A percentile compares a stretch with the other conserved stretches of the same genome.
phyloP scores from a whole-genome alignment of 2,797 vertebrate genomes.

The Leptatherina wallacei region DNA sequence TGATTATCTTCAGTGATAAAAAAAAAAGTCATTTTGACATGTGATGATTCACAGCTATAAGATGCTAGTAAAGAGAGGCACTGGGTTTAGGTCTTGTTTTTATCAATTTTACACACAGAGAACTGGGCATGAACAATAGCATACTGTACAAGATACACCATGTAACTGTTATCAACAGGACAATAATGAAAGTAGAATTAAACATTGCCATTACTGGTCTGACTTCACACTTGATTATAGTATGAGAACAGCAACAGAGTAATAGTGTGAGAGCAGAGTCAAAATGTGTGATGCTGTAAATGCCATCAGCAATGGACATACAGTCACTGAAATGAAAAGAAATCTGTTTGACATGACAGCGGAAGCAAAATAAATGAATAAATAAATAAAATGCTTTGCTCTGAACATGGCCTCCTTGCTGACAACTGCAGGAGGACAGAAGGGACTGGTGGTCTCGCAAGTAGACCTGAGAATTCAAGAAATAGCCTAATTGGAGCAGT shows the following conservation, averaged over 20 bases:
- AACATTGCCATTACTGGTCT: too few relatives aligned
- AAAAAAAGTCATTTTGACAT: neutral
- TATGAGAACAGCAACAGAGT: too few relatives aligned
- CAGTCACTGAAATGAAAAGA: neutral
- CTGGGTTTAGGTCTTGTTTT: neutral
- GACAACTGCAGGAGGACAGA: neutral
- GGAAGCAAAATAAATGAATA: neutral
- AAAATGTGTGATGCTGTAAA: neutral
- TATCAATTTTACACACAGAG: neutral
- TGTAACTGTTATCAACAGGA: neutral
- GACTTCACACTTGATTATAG: neutral
- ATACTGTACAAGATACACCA: neutral
- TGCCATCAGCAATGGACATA: neutral
- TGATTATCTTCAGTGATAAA: neutral
- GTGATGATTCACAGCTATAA: constrained; percentile 1
- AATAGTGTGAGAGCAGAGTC: neutral
- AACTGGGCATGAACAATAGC: neutral
- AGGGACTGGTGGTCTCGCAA: neutral
- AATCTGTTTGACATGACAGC: constrained; percentile 4
- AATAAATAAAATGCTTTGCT: constrained; percentile 1
- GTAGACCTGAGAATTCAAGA: constrained; percentile 5
- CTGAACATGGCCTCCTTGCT: neutral
- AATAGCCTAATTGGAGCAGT: constrained; percentile 6
- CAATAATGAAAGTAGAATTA: neutral
- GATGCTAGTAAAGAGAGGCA: neutral